phyloP scores from a whole-genome alignment of 1,140 invertebrate genomes.

The Cecropterus lyciades region DNA sequence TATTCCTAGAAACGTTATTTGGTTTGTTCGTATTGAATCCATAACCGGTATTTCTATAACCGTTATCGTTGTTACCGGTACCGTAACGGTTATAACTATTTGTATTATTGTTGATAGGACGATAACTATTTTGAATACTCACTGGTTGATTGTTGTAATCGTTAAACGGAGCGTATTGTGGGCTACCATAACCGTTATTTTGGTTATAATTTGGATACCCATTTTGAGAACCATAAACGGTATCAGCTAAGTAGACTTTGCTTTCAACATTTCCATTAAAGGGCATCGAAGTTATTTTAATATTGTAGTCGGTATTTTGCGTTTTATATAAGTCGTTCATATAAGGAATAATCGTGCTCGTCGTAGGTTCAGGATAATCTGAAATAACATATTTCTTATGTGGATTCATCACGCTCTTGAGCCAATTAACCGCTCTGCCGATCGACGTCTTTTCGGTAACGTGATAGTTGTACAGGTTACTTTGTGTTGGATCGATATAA shows the following conservation, averaged over 20 bases:
- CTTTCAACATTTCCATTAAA: conserved; percentile 1
- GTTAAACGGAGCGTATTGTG: not conserved
- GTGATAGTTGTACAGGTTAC: too few species aligned
- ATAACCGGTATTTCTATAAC: too few species aligned
- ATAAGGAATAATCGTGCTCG: not conserved
- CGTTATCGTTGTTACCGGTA: too few species aligned
- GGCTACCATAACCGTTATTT: conserved; percentile 1
- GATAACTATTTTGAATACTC: not conserved
- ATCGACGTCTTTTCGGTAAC: conserved; percentile 21
- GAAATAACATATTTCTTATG: conserved; percentile 19
- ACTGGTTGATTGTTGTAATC: not conserved
- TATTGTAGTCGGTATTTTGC: not conserved
- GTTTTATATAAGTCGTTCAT: not conserved
- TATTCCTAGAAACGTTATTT: too few species aligned
- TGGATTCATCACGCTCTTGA: conserved; percentile 2
- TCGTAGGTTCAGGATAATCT: not conserved
- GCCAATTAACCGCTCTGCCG: conserved; percentile 3
- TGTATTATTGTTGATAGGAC: not conserved
- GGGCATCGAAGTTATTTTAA: not conserved
- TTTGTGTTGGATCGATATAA: not conserved
- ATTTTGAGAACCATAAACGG: not conserved
- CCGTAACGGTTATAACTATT: not conserved
- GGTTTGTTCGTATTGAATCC: too few species aligned
- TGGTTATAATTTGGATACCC: not conserved
- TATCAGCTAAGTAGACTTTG: too few species aligned